Percentiles rank a stretch among this genome's conserved stretches.
These are phyloP conservation scores for Brassicogethes aeneus DNA, from an alignment of 2,888 invertebrate genomes.

Conservation along the genomic window DNA sequence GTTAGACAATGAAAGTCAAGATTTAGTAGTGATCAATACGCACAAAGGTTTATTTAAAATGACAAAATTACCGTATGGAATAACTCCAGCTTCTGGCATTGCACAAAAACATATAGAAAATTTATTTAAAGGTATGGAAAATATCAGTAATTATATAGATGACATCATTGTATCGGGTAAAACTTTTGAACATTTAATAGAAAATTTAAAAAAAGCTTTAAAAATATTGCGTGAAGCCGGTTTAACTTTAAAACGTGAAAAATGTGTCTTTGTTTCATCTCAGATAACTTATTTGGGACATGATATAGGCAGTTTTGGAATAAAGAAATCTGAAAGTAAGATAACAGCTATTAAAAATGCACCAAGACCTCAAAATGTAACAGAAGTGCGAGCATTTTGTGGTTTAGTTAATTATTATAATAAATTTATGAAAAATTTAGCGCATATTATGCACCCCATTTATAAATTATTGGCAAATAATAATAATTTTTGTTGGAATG, in stretches of 20 bases:
- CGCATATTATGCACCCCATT: constrained; percentile 1
- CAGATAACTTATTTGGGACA: constrained; percentile 25
- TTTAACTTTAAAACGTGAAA: constrained; percentile 20
- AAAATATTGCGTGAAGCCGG: constrained; percentile 12
- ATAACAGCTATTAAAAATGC: neutral
- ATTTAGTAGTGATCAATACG: constrained; percentile 4
- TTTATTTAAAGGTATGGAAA: constrained; percentile 5
- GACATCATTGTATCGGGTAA: neutral
- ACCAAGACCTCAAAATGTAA: constrained; percentile 4
- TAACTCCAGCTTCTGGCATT: constrained; percentile 8
- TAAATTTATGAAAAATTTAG: constrained; percentile 6
- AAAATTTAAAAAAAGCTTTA: neutral
- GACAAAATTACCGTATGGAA: constrained; percentile 8
- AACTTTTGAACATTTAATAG: constrained; percentile 1
- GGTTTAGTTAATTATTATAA: constrained; percentile 7
- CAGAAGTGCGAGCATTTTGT: constrained; percentile 3
- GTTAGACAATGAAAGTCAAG: constrained; percentile 5
- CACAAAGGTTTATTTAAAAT: constrained; percentile 8
- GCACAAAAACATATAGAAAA: constrained; percentile 10
- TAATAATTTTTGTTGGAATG: constrained; percentile 7
- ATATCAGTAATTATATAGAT: constrained; percentile 7
- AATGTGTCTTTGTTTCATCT: constrained; percentile 25
- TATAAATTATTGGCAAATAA: constrained; percentile 5
- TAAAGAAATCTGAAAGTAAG: constrained; percentile 4
- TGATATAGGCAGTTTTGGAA: constrained; percentile 6